Conservation (phyloP, 1,140 invertebrate genomes). For the Meloidogyne exigua region DNA sequence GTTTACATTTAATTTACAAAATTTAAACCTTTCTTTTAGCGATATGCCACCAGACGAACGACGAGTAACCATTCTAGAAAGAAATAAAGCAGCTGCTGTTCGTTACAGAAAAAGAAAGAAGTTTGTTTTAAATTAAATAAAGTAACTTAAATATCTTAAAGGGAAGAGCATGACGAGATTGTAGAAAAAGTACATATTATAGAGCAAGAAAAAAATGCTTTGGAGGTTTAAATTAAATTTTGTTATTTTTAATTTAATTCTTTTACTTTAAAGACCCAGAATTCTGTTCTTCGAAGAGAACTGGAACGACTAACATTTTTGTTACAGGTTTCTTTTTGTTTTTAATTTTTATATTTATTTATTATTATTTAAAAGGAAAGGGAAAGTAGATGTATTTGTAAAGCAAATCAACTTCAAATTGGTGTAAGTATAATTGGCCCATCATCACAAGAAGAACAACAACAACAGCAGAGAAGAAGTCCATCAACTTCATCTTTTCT, state of each 20-base stretch:
- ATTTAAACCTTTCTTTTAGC: neutral
- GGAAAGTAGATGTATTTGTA: slow-evolving; percentile 45
- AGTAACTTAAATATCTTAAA: neutral
- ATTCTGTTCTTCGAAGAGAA: slow-evolving; percentile 48
- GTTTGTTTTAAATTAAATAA: slow-evolving; percentile 24
- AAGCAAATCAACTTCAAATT: slow-evolving; percentile 30
- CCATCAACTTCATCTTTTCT: slow-evolving; percentile 15
- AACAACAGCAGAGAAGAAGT: neutral
- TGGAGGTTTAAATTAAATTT: neutral
- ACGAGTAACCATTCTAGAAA: slow-evolving; percentile 46
- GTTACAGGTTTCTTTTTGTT: slow-evolving; percentile 21
- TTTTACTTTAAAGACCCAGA: slow-evolving; percentile 48
- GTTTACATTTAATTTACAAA: too few relatives aligned
- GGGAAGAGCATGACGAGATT: slow-evolving; percentile 49
- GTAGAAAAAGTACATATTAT: slow-evolving; percentile 40
- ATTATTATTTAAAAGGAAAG: slow-evolving; percentile 28
- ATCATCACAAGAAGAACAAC: neutral
- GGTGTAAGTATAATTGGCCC: slow-evolving; percentile 27
- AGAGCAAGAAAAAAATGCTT: slow-evolving; percentile 46
- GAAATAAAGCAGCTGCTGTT: slow-evolving; percentile 53
- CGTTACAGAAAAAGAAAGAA: slow-evolving; percentile 55
- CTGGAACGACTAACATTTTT: slow-evolving; percentile 46
- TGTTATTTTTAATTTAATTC: slow-evolving; percentile 17
- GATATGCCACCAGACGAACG: slow-evolving; percentile 54
- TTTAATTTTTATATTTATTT: neutral